Percentiles rank a stretch among this genome's conserved stretches.
These are phyloP conservation scores for Drosophila percnosoma DNA, from an alignment of 2,888 invertebrate genomes.

Conservation along the genomic window DNA sequence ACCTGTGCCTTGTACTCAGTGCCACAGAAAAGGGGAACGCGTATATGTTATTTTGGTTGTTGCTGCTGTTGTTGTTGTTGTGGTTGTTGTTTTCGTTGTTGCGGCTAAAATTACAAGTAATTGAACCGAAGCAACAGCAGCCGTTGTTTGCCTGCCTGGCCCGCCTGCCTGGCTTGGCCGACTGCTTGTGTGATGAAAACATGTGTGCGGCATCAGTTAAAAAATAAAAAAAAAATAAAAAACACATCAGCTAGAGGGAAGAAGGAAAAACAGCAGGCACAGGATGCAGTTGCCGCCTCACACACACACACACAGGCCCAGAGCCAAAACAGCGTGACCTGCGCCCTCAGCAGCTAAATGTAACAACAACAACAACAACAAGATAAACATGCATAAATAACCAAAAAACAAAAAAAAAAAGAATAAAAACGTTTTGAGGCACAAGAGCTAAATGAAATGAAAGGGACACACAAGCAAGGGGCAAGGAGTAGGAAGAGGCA, in stretches of 20 bases:
- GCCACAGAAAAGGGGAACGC: conserved; percentile 39
- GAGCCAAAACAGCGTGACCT: conserved; percentile 50
- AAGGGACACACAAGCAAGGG: background rate
- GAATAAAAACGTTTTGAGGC: conserved; percentile 21
- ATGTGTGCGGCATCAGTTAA: conserved; percentile 60
- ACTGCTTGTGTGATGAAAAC: conserved; percentile 39
- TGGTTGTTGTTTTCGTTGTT: conserved; percentile 54
- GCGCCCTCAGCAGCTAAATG: conserved; percentile 59
- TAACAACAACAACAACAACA: conserved; percentile 39
- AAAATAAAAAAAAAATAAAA: conserved; percentile 9
- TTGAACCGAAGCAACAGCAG: conserved; percentile 64
- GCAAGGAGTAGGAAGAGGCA: background rate
- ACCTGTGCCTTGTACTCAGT: conserved; percentile 44
- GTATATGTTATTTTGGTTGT: conserved; percentile 22
- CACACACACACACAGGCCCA: conserved; percentile 4
- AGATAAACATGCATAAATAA: conserved; percentile 57
- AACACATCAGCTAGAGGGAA: conserved; percentile 1
- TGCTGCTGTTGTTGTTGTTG: conserved; percentile 15
- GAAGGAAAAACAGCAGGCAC: conserved; percentile 47
- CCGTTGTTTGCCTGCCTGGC: conserved; percentile 3
- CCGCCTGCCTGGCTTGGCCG: background rate
- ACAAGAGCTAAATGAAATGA: conserved; percentile 7
- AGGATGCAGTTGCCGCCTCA: conserved; percentile 58
- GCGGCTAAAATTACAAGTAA: conserved; percentile 80
- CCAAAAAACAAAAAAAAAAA: conserved; percentile 2